Evolutionary conservation across 2,888 invertebrate genomes (phyloP).

Genomic region (Polyommatus icarus): DNA sequence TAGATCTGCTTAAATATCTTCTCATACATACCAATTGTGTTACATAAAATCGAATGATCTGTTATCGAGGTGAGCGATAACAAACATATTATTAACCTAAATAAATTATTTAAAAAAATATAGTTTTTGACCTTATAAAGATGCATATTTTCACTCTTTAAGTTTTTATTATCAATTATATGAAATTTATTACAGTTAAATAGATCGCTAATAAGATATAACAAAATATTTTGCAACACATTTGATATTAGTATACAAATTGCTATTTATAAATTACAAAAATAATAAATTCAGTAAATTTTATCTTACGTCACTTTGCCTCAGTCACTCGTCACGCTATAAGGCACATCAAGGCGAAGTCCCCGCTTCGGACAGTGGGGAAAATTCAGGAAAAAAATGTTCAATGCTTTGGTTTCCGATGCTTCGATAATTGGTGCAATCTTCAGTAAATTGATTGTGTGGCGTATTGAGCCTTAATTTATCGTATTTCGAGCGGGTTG

Average conservation of each 20-base stretch:
- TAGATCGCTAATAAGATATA: not conserved
- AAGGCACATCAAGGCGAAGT: conserved; percentile 55
- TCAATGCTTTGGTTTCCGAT: conserved; percentile 43
- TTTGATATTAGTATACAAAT: not conserved
- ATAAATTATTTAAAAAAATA: not conserved
- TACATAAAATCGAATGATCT: conserved; percentile 14
- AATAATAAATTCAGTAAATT: not conserved
- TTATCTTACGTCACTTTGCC: conserved; percentile 32
- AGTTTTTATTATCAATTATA: not conserved
- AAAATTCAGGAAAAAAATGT: conserved; percentile 52
- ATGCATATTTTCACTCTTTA: not conserved
- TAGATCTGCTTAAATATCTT: conserved; percentile 15
- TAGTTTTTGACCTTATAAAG: conserved; percentile 6
- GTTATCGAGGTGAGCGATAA: not conserved
- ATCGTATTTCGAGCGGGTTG: conserved; percentile 32
- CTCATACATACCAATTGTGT: conserved; percentile 19
- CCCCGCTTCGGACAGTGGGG: conserved; percentile 58
- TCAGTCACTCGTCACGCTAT: conserved; percentile 52
- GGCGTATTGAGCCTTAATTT: conserved; percentile 34
- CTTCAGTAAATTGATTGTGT: conserved; percentile 38
- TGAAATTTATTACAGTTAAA: not conserved
- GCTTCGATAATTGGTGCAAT: conserved; percentile 53
- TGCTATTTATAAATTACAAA: not conserved
- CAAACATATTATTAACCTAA: not conserved
- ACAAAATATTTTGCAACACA: not conserved